Evolutionary conservation across 2,888 invertebrate genomes (phyloP), one percentile per base, ranked within the genome.

Genomic region (Caenorhabditis japonica): DNA sequence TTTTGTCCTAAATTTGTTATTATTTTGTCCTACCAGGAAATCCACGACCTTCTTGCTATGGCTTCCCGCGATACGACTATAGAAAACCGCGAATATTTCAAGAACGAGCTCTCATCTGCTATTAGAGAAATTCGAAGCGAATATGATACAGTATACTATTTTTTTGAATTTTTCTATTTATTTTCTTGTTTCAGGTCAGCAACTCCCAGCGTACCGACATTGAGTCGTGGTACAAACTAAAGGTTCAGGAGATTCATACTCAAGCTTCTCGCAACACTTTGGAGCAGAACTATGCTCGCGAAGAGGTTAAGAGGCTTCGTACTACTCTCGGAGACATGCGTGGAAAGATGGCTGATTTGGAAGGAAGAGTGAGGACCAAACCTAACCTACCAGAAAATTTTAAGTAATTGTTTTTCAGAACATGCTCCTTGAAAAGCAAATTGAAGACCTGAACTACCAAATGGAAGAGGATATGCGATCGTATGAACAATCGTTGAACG

Each of bases 21-120:
- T 64, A n/a, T n/a, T n/a, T n/a, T n/a, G n/a, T n/a, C n/a, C n/a
- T n/a, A n/a, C 8, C 30, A 60, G 62, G 69, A 69, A 70, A 62
- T 75, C 25, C 66, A 66, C 13, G 56, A 68, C 41, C 70, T 76
- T 51, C 72, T 77, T 21, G 76, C 78, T 2, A 76, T 76, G 76
- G 76, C 76, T 12, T 89, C 89, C 83, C 86, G 90, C 38, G 90
- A 90, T 82, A 90, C 90, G 2, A 90, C 90, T 1, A 88, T 88
- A 41, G 90, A 90, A 82, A 90, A 90, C 88, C 87, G 90, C 27
- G 89, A 90, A 79, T 90, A 88, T 88, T 90, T 90, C 89, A 89
- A 90, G 87, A 90, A 89, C 81, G 90, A 90, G 79, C 83, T 90
- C 64, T 88, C 89, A 3, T 87, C 88, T 70, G 90, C 90, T 46